Evolutionary conservation across 2,113 vertebrate genomes (phyloP).

Genomic region (Labeo catla): DNA sequence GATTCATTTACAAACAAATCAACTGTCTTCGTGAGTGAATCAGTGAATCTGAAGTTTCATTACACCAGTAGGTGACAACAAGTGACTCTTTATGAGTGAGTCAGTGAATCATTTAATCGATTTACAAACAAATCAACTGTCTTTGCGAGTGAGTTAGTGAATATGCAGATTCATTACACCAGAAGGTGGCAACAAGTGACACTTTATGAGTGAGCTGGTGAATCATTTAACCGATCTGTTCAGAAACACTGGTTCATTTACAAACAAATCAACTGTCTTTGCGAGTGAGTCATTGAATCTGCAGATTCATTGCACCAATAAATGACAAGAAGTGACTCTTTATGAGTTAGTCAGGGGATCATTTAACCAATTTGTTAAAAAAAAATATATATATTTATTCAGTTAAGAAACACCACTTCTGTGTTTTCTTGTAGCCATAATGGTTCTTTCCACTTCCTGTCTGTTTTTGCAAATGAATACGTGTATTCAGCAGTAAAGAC

Average conservation of each 20-base stretch:
- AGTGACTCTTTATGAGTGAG: too few species aligned
- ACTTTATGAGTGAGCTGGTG: too few species aligned
- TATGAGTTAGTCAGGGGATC: too few species aligned
- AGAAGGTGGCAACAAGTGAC: too few species aligned
- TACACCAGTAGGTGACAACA: too few species aligned
- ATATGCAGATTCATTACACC: background rate
- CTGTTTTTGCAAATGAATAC: background rate
- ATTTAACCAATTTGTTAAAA: background rate
- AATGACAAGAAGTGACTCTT: too few species aligned
- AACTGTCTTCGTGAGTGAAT: too few species aligned
- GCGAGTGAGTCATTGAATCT: too few species aligned
- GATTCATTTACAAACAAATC: background rate
- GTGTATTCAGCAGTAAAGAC: background rate
- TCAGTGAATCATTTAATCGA: background rate
- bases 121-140: background rate
- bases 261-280: too few species aligned
- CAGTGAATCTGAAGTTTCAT: too few species aligned
- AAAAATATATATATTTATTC: background rate
- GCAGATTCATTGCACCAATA: background rate
- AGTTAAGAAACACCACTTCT: background rate
- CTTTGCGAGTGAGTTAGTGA: too few species aligned
- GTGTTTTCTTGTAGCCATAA: background rate
- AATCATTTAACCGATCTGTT: background rate
- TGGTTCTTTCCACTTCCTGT: background rate
- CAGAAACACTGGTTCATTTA: background rate